phyloP scores from a whole-genome alignment of 2,797 vertebrate genomes.

The Myotis vivesi region DNA sequence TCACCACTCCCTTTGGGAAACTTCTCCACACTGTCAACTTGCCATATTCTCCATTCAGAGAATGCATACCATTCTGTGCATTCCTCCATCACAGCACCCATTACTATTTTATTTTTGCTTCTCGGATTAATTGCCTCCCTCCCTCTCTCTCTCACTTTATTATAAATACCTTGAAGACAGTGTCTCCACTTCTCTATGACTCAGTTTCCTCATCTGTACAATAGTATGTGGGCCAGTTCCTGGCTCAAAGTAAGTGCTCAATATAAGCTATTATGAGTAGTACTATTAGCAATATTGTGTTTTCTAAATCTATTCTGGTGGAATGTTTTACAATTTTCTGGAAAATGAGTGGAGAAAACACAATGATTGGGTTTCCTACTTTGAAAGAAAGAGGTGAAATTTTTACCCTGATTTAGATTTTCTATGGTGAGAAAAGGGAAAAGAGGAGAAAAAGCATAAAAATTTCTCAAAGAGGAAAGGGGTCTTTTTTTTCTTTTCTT shows the following conservation, averaged over 20 bases:
- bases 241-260: background rate
- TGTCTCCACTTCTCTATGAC: background rate
- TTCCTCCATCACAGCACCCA: background rate
- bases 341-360: background rate
- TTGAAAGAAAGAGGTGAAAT: background rate
- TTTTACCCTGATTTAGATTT: constrained; percentile 20
- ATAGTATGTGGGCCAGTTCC: background rate
- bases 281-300: background rate
- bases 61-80: background rate
- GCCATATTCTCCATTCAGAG: background rate
- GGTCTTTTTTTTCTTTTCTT: background rate
- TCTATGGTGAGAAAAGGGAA: background rate
- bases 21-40: background rate
- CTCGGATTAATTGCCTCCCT: background rate
- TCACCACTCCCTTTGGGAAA: background rate
- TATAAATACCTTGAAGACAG: background rate
- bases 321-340: background rate
- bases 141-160: background rate
- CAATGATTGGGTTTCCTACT: background rate
- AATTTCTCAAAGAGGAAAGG: background rate
- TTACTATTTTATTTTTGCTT: background rate
- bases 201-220: background rate
- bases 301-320: background rate
- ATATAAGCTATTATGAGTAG: background rate
- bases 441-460: background rate